Evolutionary conservation across 1,140 invertebrate species (phyloP).

Genomic region (Drosophila arawakana): DNA sequence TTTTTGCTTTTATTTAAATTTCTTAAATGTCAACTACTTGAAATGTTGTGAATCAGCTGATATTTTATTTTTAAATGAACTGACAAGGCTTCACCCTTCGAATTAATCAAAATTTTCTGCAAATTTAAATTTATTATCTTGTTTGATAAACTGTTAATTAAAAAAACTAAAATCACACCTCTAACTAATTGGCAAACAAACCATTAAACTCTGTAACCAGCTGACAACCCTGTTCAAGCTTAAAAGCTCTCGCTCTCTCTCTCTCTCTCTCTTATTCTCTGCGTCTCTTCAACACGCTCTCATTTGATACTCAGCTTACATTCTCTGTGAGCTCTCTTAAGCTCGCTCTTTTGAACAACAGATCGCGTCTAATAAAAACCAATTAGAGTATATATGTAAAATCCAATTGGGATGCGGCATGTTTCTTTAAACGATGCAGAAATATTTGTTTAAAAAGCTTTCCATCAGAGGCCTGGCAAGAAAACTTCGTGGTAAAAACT

Average conservation of each 20-base stretch:
- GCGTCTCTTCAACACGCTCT: not conserved
- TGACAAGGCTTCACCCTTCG: slow-evolving; percentile 26
- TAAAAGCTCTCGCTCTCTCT: not conserved
- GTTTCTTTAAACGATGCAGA: slow-evolving; percentile 30
- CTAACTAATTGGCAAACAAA: slow-evolving; percentile 6
- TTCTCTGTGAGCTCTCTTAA: slow-evolving; percentile 12
- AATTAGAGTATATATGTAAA: slow-evolving; percentile 28
- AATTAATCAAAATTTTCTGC: slow-evolving; percentile 27
- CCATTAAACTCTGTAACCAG: not conserved
- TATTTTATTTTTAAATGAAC: not conserved
- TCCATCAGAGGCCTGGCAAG: slow-evolving; percentile 17
- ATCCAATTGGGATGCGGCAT: slow-evolving; percentile 21
- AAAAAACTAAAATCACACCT: slow-evolving; percentile 7
- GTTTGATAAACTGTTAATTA: slow-evolving; percentile 22
- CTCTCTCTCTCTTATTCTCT: not conserved
- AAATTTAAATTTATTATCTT: slow-evolving; percentile 27
- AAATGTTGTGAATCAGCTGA: no score
- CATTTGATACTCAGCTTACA: slow-evolving; percentile 12
- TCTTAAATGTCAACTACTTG: not conserved
- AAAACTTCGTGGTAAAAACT: slow-evolving; percentile 48
- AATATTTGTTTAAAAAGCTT: slow-evolving; percentile 30
- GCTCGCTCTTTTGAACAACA: slow-evolving; percentile 22
- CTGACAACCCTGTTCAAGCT: slow-evolving; percentile 48
- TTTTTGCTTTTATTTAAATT: not conserved
- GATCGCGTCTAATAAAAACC: slow-evolving; percentile 17